phyloP scores from a whole-genome alignment of 2,888 invertebrate species.

The Trissolcus brochymenae region DNA sequence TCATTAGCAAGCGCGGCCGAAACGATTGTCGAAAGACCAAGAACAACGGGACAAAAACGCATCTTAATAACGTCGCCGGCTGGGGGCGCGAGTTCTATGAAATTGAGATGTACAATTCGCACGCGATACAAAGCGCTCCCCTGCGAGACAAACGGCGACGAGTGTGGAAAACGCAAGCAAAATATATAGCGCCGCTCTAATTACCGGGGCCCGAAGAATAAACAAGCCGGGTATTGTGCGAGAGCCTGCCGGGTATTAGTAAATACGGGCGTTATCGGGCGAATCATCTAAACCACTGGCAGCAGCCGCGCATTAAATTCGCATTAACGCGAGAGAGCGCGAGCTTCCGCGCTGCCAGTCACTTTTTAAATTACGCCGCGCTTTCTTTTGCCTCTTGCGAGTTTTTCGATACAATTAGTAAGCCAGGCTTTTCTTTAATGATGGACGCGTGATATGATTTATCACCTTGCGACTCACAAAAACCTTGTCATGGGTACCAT shows the following conservation, averaged over 20 bases:
- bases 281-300: conserved; percentile 51
- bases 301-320: conserved; percentile 49
- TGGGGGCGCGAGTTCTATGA: conserved; percentile 8
- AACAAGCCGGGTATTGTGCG: conserved; percentile 47
- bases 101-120: conserved; percentile 20
- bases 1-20: conserved; percentile 9
- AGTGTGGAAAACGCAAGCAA: conserved; percentile 37
- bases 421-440: neutral
- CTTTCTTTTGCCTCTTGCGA: neutral
- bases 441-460: conserved; percentile 3
- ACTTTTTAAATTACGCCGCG: conserved; percentile 11
- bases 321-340: conserved; percentile 33
- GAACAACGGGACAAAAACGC: conserved; percentile 16
- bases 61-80: conserved; percentile 33
- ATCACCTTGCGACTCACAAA: neutral
- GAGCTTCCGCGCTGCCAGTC: conserved; percentile 1
- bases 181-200: conserved; percentile 39
- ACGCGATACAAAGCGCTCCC: conserved; percentile 17
- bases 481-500: no score
- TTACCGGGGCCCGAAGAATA: conserved; percentile 46
- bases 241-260: conserved; percentile 39
- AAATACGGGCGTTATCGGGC: conserved; percentile 54
- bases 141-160: conserved; percentile 31
- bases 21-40: neutral
- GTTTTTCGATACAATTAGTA: conserved; percentile 3